phyloP scores from a whole-genome alignment of 2,797 vertebrate species.

The Sebastes glaucus region DNA sequence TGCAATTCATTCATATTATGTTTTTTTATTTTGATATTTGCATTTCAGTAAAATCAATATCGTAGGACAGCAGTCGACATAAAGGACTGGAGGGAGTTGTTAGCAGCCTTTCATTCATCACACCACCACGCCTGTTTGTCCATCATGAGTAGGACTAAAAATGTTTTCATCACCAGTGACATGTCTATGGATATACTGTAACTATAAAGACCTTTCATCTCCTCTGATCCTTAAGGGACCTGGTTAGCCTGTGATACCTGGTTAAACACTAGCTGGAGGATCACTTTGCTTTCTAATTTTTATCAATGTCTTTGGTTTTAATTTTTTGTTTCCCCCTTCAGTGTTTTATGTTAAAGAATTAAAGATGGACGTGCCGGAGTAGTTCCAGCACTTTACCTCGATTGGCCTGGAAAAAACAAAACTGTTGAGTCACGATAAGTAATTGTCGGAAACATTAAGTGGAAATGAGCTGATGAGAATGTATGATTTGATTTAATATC shows the following conservation, averaged over 20 bases:
- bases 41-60: background rate
- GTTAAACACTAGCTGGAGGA: background rate
- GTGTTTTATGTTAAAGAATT: conserved; percentile 36
- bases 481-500: conserved; percentile 47
- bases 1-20: background rate
- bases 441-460: background rate
- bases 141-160: background rate
- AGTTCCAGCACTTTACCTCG: conserved; percentile 4
- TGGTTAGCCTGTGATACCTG: conserved; percentile 22
- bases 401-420: conserved; percentile 12
- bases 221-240: conserved; percentile 15
- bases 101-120: conserved; percentile 4
- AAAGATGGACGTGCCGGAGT: conserved; percentile 8
- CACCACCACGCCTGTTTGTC: background rate
- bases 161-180: conserved; percentile 4
- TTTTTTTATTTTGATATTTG: background rate
- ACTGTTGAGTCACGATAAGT: background rate
- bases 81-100: conserved; percentile 1
- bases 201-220: background rate
- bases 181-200: background rate
- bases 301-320: background rate
- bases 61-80: background rate
- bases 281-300: background rate
- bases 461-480: conserved; percentile 2
- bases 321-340: background rate